Conservation (phyloP, 2,113 vertebrate species). For the Saccopteryx leptura region DNA sequence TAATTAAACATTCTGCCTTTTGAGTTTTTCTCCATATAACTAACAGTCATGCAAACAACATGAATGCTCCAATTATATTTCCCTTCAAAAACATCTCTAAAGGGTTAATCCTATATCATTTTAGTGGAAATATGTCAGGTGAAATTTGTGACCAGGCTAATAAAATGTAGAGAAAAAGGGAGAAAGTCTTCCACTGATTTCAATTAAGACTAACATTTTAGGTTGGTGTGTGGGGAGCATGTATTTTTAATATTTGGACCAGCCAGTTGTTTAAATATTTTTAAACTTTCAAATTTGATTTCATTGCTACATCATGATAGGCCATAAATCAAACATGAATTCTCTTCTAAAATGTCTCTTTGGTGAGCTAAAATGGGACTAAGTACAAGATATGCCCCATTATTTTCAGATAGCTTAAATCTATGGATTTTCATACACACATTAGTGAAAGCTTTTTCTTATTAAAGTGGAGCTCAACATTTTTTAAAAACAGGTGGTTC, state of each 20-base stretch:
- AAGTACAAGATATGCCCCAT: neutral
- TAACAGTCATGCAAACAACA: neutral
- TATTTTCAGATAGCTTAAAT: slow-evolving; percentile 61
- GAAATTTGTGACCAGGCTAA: neutral
- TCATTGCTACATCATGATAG: slow-evolving; percentile 34
- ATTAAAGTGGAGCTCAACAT: neutral
- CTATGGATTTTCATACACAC: slow-evolving; percentile 41
- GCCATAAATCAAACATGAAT: slow-evolving; percentile 54
- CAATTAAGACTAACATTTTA: slow-evolving; percentile 2
- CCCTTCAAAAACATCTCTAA: neutral
- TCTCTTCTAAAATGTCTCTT: slow-evolving; percentile 59
- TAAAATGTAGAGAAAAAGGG: neutral
- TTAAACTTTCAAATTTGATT: slow-evolving; percentile 42
- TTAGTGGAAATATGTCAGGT: neutral
- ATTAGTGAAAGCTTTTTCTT: slow-evolving; percentile 43
- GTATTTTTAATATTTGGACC: neutral
- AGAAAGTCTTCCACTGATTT: neutral
- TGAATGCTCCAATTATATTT: neutral
- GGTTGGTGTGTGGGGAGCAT: neutral
- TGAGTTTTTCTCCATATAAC: neutral
- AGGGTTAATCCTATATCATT: neutral
- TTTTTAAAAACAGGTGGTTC: slow-evolving; percentile 55
- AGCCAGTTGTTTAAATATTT: neutral
- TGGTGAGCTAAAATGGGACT: neutral
- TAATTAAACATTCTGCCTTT: neutral